These are phyloP conservation scores for Drosophila sulfurigaster DNA, from an alignment of 1,140 invertebrate genomes.

Conservation along the genomic window DNA sequence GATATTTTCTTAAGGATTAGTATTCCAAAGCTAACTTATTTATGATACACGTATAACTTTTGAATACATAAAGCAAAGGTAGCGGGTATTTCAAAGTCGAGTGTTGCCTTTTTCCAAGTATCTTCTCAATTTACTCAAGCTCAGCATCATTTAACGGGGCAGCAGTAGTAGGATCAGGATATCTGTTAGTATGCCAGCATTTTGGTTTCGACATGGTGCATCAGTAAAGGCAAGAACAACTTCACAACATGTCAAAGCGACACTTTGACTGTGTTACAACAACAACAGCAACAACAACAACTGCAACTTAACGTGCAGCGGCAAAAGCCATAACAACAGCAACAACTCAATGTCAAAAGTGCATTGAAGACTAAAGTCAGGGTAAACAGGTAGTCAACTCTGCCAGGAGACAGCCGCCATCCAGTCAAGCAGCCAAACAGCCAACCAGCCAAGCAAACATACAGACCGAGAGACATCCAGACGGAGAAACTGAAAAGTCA, in stretches of 20 bases:
- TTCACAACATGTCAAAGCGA: conserved; percentile 70
- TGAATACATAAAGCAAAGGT: too few species aligned
- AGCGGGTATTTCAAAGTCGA: too few species aligned
- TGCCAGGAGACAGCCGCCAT: conserved; percentile 29
- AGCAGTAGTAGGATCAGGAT: conserved; percentile 9
- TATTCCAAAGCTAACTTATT: too few species aligned
- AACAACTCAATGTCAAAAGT: conserved; percentile 82
- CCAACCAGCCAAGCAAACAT: conserved; percentile 30
- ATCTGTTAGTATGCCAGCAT: neutral
- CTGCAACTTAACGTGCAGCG: conserved; percentile 44
- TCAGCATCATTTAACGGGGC: neutral
- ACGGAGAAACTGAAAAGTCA: conserved; percentile 28
- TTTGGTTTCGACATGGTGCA: conserved; percentile 18
- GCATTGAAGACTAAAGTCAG: conserved; percentile 80
- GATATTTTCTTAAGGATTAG: too few species aligned
- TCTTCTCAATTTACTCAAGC: conserved; percentile 24
- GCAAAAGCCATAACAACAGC: conserved; percentile 29
- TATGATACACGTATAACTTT: too few species aligned
- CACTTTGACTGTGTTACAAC: conserved; percentile 76
- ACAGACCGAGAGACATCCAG: neutral
- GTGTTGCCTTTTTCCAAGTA: too few species aligned
- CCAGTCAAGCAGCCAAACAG: conserved; percentile 16
- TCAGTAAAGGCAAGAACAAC: conserved; percentile 15
- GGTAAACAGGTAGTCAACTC: conserved; percentile 55
- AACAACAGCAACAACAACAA: conserved; percentile 54